phyloP scores from a whole-genome alignment of 2,888 invertebrate genomes.

The Coleophora flavipennella region DNA sequence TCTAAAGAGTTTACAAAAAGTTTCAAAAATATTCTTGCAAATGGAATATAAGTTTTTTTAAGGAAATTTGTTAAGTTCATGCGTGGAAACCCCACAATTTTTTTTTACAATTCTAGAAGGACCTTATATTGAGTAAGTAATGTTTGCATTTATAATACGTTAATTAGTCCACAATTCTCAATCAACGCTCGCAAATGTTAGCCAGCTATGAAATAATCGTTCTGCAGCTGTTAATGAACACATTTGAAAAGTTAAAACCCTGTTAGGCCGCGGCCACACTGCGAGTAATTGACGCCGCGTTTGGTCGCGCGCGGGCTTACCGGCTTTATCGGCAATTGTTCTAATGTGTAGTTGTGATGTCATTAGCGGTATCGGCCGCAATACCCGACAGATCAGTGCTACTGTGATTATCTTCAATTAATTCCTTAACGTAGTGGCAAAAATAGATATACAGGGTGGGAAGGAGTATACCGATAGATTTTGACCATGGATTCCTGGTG shows the following conservation, averaged over 20 bases:
- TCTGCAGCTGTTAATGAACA: constrained; percentile 54
- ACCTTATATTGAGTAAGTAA: too few species aligned
- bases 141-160: constrained; percentile 21
- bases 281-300: constrained; percentile 56
- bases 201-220: constrained; percentile 42
- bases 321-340: constrained; percentile 65
- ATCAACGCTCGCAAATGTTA: constrained; percentile 35
- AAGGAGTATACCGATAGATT: too few species aligned
- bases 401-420: too few species aligned
- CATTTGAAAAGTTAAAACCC: constrained; percentile 69
- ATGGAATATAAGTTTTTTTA: too few species aligned
- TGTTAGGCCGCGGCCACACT: constrained; percentile 43
- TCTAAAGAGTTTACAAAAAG: too few species aligned
- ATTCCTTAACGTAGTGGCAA: too few species aligned
- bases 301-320: constrained; percentile 58
- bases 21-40: too few species aligned
- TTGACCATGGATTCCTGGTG: too few species aligned
- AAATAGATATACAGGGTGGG: too few species aligned
- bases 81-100: too few species aligned
- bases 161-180: constrained; percentile 42
- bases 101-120: too few species aligned
- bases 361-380: constrained; percentile 25
- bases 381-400: background rate
- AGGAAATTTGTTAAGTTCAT: too few species aligned
- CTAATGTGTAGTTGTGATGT: constrained; percentile 62